Evolutionary conservation across 2,888 invertebrate species (phyloP).

Genomic region (Ephialtes manifestator): DNA sequence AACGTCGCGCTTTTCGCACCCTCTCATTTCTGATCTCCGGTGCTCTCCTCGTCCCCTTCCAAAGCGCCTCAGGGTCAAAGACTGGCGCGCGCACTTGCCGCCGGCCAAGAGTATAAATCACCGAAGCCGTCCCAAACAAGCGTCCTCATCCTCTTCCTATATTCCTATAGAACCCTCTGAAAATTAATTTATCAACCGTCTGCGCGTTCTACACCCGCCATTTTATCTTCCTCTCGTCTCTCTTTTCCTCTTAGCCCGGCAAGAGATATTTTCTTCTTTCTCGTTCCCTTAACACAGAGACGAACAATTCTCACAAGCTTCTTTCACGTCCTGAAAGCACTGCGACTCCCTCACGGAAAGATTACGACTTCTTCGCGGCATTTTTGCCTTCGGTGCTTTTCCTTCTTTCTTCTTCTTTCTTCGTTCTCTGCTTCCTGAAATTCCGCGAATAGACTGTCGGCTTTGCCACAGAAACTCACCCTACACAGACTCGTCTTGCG

Average conservation of each 20-base stretch:
- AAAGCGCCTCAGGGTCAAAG: slow-evolving; percentile 76
- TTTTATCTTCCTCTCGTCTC: slow-evolving; percentile 6
- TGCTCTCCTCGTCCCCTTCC: slow-evolving; percentile 42
- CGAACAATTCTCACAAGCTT: slow-evolving; percentile 5
- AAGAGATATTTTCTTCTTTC: background rate
- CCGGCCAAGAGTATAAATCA: slow-evolving; percentile 76
- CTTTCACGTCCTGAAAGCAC: slow-evolving; percentile 19
- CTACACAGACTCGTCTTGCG: slow-evolving; percentile 52
- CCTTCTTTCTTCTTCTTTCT: slow-evolving; percentile 27
- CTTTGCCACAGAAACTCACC: slow-evolving; percentile 37
- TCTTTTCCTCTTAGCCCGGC: background rate
- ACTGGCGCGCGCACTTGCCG: slow-evolving; percentile 64
- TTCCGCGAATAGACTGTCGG: slow-evolving; percentile 29
- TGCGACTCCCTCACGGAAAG: slow-evolving; percentile 38
- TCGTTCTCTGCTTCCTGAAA: slow-evolving; percentile 8
- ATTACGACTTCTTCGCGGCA: slow-evolving; percentile 57
- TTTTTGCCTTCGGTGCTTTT: slow-evolving; percentile 3
- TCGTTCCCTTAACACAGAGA: background rate
- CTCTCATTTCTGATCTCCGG: slow-evolving; percentile 66
- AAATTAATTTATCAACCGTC: slow-evolving; percentile 77
- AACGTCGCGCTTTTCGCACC: slow-evolving; percentile 52
- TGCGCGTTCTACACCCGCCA: background rate
- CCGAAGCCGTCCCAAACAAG: slow-evolving; percentile 75
- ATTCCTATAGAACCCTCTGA: slow-evolving; percentile 65
- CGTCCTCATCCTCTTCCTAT: slow-evolving; percentile 47